phyloP scores from a whole-genome alignment of 2,797 vertebrate genomes.

The Podarcis siculus region DNA sequence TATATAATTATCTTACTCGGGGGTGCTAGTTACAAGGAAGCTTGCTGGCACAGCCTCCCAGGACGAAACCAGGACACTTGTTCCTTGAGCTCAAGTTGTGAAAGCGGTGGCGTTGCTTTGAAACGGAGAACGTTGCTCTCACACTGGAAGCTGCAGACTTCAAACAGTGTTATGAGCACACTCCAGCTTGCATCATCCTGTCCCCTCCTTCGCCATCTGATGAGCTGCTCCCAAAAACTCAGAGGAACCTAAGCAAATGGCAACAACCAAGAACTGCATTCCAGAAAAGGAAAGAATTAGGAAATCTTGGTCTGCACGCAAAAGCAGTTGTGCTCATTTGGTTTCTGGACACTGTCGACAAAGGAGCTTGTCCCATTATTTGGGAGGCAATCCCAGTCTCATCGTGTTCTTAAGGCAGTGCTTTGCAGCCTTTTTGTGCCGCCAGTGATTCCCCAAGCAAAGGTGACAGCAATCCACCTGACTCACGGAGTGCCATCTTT shows the following conservation, averaged over 20 bases:
- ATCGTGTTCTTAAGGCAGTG: too few relatives aligned
- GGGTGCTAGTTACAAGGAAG: constrained; percentile 40
- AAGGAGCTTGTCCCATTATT: neutral
- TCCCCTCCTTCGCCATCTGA: neutral
- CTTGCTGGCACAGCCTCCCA: constrained; percentile 51
- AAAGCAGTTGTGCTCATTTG: neutral
- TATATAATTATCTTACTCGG: constrained; percentile 59
- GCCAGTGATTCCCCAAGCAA: neutral
- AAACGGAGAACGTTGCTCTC: neutral
- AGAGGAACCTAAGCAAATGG: neutral
- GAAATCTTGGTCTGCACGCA: too few relatives aligned
- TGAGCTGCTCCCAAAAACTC: neutral
- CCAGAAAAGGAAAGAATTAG: neutral
- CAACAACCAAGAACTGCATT: neutral
- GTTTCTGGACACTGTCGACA: neutral
- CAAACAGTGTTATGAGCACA: neutral
- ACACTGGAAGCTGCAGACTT: neutral
- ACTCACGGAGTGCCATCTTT: neutral
- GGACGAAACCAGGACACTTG: constrained; percentile 35
- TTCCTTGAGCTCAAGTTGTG: constrained; percentile 18
- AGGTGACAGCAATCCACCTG: neutral
- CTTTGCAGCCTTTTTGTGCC: neutral
- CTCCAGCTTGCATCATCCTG: neutral
- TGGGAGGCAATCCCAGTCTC: neutral
- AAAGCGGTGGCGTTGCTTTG: constrained; percentile 22